These are phyloP conservation scores for Periophthalmus magnuspinnatus DNA, from an alignment of 2,797 vertebrate species.

Conservation along the genomic window DNA sequence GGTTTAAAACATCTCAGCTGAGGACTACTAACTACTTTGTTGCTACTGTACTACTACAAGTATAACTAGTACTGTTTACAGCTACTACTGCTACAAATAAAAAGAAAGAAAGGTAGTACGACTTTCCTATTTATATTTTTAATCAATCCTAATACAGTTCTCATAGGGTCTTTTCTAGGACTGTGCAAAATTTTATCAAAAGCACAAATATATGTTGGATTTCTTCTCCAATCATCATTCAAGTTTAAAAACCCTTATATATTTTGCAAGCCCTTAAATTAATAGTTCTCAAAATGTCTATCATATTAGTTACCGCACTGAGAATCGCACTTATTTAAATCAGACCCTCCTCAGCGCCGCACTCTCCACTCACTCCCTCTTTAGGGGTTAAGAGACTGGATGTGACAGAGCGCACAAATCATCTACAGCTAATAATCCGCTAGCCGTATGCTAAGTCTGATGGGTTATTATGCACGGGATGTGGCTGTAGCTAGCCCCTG, in stretches of 20 bases:
- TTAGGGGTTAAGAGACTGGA: conserved; percentile 18
- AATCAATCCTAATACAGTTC: too few relatives aligned
- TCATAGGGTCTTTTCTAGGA: too few relatives aligned
- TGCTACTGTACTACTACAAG: too few relatives aligned
- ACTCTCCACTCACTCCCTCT: neutral
- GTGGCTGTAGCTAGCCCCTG: conserved; percentile 6
- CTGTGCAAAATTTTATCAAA: too few relatives aligned
- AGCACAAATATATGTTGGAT: too few relatives aligned
- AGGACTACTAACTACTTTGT: too few relatives aligned
- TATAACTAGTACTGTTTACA: too few relatives aligned
- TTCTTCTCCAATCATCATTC: neutral
- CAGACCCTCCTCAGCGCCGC: conserved; percentile 4
- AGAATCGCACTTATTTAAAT: conserved; percentile 6
- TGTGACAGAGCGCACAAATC: conserved; percentile 21
- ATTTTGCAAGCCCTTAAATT: neutral
- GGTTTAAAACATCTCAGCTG: neutral
- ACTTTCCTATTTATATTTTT: too few relatives aligned
- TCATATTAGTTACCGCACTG: conserved; percentile 24
- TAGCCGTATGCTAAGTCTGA: conserved; percentile 35
- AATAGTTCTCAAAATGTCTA: conserved; percentile 11
- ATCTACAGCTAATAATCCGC: conserved; percentile 29
- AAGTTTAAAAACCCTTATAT: neutral
- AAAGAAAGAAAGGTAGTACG: too few relatives aligned
- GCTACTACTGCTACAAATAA: too few relatives aligned
- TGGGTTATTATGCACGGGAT: conserved; percentile 41